Evolutionary conservation across 2,113 vertebrate species (phyloP), one percentile per base, ranked within the genome.

Genomic region (Gopherus evgoodei): DNA sequence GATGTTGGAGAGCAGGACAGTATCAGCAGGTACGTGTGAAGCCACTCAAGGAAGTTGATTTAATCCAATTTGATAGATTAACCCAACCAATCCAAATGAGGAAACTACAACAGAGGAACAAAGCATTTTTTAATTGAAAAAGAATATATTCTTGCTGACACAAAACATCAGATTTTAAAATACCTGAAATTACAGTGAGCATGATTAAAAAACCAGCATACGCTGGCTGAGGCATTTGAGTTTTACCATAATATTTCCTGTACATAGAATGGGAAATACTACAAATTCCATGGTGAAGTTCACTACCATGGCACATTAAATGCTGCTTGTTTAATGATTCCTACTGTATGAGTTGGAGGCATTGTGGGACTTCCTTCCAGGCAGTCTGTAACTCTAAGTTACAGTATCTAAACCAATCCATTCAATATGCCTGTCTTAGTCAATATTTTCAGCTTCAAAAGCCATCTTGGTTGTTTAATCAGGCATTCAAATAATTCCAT

Each of bases 1-100:
- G 99, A 99, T 88, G 98, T 99, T 8, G 98, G 92, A 35, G 91
- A 98, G 4, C 95, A 98, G n/a, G 98, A 99, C 2, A 94, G 95
- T 76, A 9, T 76, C 31, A 97, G 90, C 96, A 98, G 98, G 99
- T 99, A 96, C 4, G 95, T 95, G 42, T n/a, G 5, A 82, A 90
- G 2, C 1, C 2, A 27, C 47, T 6, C 44, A 87, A 91, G 56
- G 21, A 8, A 84, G 35, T 3, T 14, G 65, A 3, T 13, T 21
- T 69, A 35, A 69, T 69, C 4, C 16, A n/a, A 35, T 69, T 62
- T 38, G 65, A 38, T 57, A 3, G 38, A 81, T 89, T 17, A 31
- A 14, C 9, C 1, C 1, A 12, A 22, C 35, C 47, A 93, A 38
- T 4, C 14, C 81, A 65, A 21, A 42, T 1, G 65, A 72, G 38